Evolutionary conservation across 2,797 vertebrate species (phyloP).

Genomic region (Alcedo quadribrachys): DNA sequence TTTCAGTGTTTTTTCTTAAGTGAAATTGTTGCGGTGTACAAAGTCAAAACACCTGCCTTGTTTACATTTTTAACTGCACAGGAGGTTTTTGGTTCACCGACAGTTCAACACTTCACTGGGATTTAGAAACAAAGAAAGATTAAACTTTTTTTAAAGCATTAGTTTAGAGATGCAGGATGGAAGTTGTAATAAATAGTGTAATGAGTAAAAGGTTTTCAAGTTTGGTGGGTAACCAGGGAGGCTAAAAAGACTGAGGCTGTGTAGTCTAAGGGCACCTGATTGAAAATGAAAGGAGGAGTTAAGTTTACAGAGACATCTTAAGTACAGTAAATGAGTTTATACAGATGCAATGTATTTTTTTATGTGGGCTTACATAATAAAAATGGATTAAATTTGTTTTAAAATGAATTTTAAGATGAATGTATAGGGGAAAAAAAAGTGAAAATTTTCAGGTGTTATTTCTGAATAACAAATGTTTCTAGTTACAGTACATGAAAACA

Average conservation of each 20-base stretch:
- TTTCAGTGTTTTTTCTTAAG: neutral
- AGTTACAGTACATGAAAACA: neutral
- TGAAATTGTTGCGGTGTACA: neutral
- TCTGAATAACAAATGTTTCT: neutral
- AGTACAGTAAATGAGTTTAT: neutral
- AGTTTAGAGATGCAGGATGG: neutral
- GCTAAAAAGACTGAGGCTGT: neutral
- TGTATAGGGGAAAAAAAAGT: neutral
- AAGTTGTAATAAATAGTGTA: neutral
- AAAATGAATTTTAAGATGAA: neutral
- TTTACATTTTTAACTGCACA: neutral
- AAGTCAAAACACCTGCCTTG: neutral
- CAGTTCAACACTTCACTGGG: neutral
- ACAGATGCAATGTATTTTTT: neutral
- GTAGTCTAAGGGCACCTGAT: neutral
- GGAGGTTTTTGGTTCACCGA: neutral
- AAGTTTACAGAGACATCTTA: neutral
- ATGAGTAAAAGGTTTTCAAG: neutral
- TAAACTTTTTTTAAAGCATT: neutral
- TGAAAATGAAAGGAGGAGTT: neutral
- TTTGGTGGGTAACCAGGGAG: neutral
- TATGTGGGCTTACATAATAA: neutral
- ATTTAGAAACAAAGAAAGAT: neutral
- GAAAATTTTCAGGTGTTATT: neutral
- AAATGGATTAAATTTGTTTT: fast-evolving